A percentile compares a stretch with the other conserved stretches of the same genome.
These are phyloP conservation scores for Pentalonia nigronervosa DNA, from an alignment of 1,140 invertebrate species.

Conservation along the genomic window DNA sequence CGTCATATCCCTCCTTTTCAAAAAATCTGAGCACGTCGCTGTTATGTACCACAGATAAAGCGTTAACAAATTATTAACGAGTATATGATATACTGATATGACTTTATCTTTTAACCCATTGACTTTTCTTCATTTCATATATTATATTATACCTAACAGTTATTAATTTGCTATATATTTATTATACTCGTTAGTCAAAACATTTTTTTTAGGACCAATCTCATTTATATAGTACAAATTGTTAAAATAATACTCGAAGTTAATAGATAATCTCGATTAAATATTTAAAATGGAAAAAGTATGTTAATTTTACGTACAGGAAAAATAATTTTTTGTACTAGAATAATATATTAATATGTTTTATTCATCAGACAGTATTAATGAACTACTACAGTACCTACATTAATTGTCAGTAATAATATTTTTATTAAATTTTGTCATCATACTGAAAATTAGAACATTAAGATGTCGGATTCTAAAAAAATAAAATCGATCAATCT, in stretches of 20 bases:
- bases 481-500: no score
- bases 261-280: neutral
- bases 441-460: no score
- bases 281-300: neutral
- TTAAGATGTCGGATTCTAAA: neutral
- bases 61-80: neutral
- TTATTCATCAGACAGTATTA: neutral
- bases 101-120: constrained; percentile 9
- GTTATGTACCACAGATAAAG: neutral
- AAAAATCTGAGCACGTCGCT: no score
- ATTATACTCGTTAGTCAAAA: neutral
- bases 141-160: neutral
- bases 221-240: neutral
- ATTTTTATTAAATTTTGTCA: neutral
- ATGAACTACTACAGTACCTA: neutral
- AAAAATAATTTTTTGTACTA: neutral
- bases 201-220: neutral
- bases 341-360: neutral
- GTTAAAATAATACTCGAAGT: neutral
- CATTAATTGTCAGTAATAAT: neutral
- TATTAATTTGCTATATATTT: no score
- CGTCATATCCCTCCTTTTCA: no score
- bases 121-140: neutral
- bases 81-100: neutral
- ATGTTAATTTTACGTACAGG: neutral